Percentiles rank a stretch among this genome's conserved stretches.
phyloP scores from a whole-genome alignment of 2,888 invertebrate genomes.

The Sialis fuliginosa region DNA sequence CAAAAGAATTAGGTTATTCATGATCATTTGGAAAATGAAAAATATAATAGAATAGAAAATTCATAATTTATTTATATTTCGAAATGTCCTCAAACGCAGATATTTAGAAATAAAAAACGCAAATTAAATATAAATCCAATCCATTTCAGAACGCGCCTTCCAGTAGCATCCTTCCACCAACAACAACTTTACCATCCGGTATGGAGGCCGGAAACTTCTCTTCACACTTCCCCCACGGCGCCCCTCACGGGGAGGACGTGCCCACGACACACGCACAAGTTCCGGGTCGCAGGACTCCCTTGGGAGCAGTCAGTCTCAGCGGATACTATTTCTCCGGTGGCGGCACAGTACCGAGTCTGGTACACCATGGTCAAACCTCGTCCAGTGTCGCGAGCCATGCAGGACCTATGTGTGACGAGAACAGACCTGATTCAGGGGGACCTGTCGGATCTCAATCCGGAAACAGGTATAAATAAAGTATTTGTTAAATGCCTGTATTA shows the following conservation, averaged over 20 bases:
- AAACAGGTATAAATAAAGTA: constrained; percentile 8
- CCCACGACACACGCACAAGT: constrained; percentile 27
- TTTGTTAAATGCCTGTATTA: too few species aligned
- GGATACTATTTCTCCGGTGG: constrained; percentile 65
- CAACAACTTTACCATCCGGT: not conserved
- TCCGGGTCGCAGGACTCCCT: constrained; percentile 52
- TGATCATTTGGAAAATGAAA: too few species aligned
- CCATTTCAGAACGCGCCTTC: constrained; percentile 1
- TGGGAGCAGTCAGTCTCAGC: constrained; percentile 69
- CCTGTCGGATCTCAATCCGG: constrained; percentile 12
- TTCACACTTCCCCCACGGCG: constrained; percentile 11
- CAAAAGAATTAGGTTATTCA: too few species aligned
- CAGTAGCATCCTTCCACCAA: constrained; percentile 4
- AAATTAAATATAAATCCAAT: not conserved
- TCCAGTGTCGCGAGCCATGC: constrained; percentile 9
- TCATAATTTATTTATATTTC: too few species aligned
- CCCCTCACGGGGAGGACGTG: constrained; percentile 19
- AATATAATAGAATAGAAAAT: too few species aligned
- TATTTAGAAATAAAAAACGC: not conserved
- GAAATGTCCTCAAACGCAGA: too few species aligned
- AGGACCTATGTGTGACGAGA: constrained; percentile 47
- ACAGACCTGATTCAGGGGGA: constrained; percentile 52
- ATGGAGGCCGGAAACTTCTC: constrained; percentile 2
- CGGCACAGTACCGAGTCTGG: constrained; percentile 22
- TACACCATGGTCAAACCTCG: constrained; percentile 12